Percentiles rank a stretch among this genome's conserved stretches.
Conservation (phyloP, 2,113 vertebrate species). For the Eidolon helvum region DNA sequence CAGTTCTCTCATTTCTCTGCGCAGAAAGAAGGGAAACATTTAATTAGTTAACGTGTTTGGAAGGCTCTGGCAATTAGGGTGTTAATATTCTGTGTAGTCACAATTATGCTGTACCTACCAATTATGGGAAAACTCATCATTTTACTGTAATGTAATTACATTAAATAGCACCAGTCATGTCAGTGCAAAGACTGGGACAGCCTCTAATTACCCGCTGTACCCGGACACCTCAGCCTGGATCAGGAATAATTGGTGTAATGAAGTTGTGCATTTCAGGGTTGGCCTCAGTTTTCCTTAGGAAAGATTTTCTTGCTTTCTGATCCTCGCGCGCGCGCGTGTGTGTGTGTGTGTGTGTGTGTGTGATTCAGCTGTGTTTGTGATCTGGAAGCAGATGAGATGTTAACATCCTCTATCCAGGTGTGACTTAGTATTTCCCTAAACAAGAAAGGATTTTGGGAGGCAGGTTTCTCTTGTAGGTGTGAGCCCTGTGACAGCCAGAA, state of each 20-base stretch:
- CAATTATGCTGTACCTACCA: constrained; percentile 70
- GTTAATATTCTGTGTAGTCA: constrained; percentile 70
- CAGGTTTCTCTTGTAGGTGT: neutral
- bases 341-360: too few relatives aligned
- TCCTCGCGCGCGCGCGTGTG: neutral
- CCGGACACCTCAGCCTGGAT: constrained; percentile 61
- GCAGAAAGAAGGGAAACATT: constrained; percentile 39
- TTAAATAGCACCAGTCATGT: constrained; percentile 72
- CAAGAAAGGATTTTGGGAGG: neutral
- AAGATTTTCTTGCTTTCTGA: neutral
- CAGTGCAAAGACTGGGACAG: constrained; percentile 59
- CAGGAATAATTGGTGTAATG: constrained; percentile 56
- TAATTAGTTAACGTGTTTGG: constrained; percentile 24
- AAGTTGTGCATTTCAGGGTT: constrained; percentile 21
- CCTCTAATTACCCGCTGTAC: constrained; percentile 64
- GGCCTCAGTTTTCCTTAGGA: constrained; percentile 31
- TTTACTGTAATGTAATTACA: constrained; percentile 76
- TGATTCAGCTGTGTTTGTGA: neutral
- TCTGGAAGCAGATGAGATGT: neutral
- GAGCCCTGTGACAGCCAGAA: neutral
- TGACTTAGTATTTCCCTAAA: neutral
- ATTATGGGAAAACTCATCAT: constrained; percentile 74
- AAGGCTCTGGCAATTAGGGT: constrained; percentile 57
- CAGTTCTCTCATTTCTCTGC: neutral
- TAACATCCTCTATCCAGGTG: neutral